A percentile compares a stretch with the other conserved stretches of the same genome.
phyloP scores from a whole-genome alignment of 2,888 invertebrate species.

The Papilio elwesi region DNA sequence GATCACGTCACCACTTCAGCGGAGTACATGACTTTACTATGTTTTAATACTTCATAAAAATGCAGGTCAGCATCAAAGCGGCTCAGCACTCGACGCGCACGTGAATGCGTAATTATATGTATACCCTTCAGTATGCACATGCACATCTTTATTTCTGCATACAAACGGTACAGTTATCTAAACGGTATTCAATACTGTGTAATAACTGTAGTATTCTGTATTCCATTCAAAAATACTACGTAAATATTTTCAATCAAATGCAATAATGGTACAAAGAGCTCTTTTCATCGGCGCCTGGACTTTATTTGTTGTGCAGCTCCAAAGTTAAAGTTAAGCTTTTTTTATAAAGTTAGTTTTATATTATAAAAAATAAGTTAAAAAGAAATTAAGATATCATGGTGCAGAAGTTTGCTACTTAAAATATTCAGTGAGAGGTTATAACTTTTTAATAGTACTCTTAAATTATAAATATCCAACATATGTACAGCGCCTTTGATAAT shows the following conservation, averaged over 20 bases:
- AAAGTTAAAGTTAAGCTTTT: conserved; percentile 1
- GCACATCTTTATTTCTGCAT: conserved; percentile 14
- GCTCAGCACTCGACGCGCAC: conserved; percentile 13
- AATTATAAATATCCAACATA: conserved; percentile 16
- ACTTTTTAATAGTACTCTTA: not conserved
- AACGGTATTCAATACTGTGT: conserved; percentile 2
- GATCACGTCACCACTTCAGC: not conserved
- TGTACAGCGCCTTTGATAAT: conserved; percentile 16
- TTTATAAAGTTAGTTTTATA: not conserved
- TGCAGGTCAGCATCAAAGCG: conserved; percentile 23
- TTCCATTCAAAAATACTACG: not conserved
- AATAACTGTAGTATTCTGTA: not conserved
- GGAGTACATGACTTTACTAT: too few relatives aligned
- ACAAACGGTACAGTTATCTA: conserved; percentile 14
- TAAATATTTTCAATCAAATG: not conserved
- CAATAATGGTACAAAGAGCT: not conserved
- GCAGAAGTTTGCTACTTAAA: not conserved
- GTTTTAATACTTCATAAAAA: conserved; percentile 17
- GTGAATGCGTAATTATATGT: conserved; percentile 21
- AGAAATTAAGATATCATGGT: not conserved
- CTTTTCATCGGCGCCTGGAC: not conserved
- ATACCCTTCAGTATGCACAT: conserved; percentile 16
- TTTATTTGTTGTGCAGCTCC: not conserved
- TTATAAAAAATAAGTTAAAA: not conserved
- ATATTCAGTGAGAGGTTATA: too few relatives aligned